Conservation (phyloP, 2,113 vertebrate genomes). For the Anser cygnoides region DNA sequence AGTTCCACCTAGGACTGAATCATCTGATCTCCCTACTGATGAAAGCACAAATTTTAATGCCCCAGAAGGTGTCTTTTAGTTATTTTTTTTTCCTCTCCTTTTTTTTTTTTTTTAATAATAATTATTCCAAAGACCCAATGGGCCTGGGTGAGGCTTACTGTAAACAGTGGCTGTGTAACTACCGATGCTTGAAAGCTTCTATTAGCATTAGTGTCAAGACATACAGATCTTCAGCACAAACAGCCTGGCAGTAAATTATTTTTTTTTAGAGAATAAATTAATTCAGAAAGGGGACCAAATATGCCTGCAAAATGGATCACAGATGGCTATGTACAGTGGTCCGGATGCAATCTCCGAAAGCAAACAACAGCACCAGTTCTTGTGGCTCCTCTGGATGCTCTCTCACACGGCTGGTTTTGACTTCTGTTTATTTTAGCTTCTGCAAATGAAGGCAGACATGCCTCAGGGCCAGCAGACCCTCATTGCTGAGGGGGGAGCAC, state of each 20-base stretch:
- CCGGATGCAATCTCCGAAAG: neutral
- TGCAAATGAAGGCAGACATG: neutral
- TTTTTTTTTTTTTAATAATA: neutral
- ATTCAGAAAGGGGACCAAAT: neutral
- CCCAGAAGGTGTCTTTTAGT: neutral
- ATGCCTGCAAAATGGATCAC: neutral
- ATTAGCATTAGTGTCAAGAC: neutral
- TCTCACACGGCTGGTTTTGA: neutral
- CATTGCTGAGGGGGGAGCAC: accelerated
- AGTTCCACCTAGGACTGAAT: neutral
- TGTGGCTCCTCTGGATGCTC: accelerated
- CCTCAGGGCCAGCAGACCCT: neutral
- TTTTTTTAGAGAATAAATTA: neutral
- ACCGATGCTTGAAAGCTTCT: neutral
- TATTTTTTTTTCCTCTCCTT: neutral
- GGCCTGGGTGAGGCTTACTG: neutral
- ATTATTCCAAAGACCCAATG: neutral
- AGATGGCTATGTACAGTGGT: neutral
- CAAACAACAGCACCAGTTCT: neutral
- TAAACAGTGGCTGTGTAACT: neutral
- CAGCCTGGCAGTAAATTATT: neutral
- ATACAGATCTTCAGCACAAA: neutral
- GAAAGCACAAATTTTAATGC: neutral
- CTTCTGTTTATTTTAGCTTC: neutral
- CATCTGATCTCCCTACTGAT: neutral